A percentile compares a stretch with the other conserved stretches of the same genome.
Evolutionary conservation across 1,140 invertebrate species (phyloP).

Genomic region (Aphaenogaster floridana): DNA sequence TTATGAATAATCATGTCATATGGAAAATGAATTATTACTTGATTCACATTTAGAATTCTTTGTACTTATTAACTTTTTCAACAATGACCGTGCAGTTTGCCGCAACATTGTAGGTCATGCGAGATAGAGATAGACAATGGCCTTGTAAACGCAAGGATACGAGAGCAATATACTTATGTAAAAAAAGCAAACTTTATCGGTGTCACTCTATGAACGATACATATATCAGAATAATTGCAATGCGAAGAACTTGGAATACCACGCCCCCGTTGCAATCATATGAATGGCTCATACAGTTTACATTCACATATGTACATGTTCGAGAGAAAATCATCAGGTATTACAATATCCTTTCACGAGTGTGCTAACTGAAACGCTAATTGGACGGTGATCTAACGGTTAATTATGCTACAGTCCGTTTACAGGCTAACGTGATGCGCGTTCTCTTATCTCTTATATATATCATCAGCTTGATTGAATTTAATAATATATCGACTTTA

Average conservation of each 20-base stretch:
- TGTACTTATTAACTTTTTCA: neutral
- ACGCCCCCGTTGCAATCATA: conserved; percentile 61
- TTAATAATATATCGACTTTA: conserved; percentile 20
- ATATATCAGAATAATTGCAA: conserved; percentile 20
- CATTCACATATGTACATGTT: conserved; percentile 66
- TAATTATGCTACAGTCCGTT: conserved; percentile 56
- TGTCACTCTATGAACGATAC: conserved; percentile 21
- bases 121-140: neutral
- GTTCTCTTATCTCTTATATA: conserved; percentile 28
- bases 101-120: neutral
- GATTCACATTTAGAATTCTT: neutral
- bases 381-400: conserved; percentile 37
- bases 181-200: neutral
- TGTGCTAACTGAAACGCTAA: conserved; percentile 40
- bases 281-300: conserved; percentile 66
- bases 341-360: conserved; percentile 46
- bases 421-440: conserved; percentile 33
- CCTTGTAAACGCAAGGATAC: conserved; percentile 10
- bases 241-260: conserved; percentile 29
- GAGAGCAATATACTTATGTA: neutral
- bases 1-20: neutral
- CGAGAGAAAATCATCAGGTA: conserved; percentile 37
- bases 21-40: conserved; percentile 10
- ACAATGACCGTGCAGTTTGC: neutral
- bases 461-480: conserved; percentile 24